A percentile compares a stretch with the other conserved stretches of the same genome.
Evolutionary conservation across 2,113 vertebrate genomes (phyloP).

Genomic region (Delphinus delphis): DNA sequence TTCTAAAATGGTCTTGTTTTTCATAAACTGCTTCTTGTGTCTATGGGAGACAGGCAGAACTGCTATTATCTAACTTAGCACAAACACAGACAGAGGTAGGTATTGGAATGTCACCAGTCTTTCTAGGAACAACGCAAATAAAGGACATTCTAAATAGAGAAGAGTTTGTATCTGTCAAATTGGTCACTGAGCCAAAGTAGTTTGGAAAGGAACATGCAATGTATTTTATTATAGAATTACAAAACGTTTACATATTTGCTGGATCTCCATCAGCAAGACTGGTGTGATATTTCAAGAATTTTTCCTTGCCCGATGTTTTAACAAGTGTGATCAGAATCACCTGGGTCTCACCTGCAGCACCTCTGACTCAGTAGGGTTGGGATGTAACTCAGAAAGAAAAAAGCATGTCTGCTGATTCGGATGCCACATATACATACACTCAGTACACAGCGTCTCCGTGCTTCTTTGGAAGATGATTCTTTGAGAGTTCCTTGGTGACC

Average conservation of each 20-base stretch:
- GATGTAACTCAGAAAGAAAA: not conserved
- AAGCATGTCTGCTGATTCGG: not conserved
- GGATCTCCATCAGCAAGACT: not conserved
- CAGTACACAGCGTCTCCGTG: no score
- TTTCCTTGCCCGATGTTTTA: not conserved
- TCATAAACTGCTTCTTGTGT: no score
- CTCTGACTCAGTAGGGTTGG: not conserved
- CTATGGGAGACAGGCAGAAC: not conserved
- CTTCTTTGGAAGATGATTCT: not conserved
- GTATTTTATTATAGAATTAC: not conserved
- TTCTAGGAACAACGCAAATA: not conserved
- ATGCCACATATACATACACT: accelerated
- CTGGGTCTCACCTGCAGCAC: not conserved
- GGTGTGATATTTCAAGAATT: not conserved
- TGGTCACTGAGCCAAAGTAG: not conserved
- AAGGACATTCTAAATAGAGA: not conserved
- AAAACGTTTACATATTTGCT: not conserved
- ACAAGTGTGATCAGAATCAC: not conserved
- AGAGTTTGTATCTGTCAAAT: not conserved
- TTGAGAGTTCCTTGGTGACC: not conserved
- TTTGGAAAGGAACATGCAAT: not conserved
- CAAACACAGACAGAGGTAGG: not conserved
- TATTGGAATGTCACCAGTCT: not conserved
- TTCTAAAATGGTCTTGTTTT: not conserved
- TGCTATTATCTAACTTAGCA: not conserved